Percentiles rank a stretch among this genome's conserved stretches.
phyloP scores from a whole-genome alignment of 1,140 invertebrate species.

The Saccostrea glomerata region DNA sequence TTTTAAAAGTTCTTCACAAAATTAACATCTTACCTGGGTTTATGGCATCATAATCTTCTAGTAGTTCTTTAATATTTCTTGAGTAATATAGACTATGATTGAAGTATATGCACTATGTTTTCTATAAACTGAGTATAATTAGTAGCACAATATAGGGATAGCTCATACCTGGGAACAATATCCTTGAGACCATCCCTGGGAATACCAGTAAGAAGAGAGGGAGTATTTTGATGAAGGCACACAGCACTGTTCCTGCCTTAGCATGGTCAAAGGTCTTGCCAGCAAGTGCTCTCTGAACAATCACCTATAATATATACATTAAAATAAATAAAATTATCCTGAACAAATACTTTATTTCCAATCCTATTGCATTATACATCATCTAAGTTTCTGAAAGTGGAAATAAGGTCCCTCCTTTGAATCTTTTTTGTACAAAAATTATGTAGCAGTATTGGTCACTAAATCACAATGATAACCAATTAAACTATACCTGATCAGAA shows the following conservation, averaged over 20 bases:
- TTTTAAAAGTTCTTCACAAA: no score
- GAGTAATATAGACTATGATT: neutral
- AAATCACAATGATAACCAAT: neutral
- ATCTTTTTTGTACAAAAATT: no score
- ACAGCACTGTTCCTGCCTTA: conserved; percentile 81
- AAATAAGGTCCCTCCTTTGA: no score
- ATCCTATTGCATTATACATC: no score
- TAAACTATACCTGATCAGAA: conserved; percentile 80
- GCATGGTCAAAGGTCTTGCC: conserved; percentile 81
- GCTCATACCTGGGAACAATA: conserved; percentile 78
- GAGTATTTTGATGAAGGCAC: conserved; percentile 81
- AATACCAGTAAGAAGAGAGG: conserved; percentile 82
- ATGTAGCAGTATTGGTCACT: no score
- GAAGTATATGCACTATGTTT: neutral
- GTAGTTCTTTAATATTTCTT: neutral
- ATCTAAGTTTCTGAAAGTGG: no score
- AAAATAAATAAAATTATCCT: no score
- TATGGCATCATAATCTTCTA: neutral
- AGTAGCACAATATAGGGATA: neutral
- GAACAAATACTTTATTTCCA: no score
- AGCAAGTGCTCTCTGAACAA: conserved; percentile 82
- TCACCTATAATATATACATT: conserved; percentile 77
- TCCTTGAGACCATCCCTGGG: conserved; percentile 82
- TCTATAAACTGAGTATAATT: neutral
- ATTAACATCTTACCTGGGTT: neutral